Evolutionary conservation across 1,140 invertebrate species (phyloP).

Genomic region (Ctenoplectra terminalis): DNA sequence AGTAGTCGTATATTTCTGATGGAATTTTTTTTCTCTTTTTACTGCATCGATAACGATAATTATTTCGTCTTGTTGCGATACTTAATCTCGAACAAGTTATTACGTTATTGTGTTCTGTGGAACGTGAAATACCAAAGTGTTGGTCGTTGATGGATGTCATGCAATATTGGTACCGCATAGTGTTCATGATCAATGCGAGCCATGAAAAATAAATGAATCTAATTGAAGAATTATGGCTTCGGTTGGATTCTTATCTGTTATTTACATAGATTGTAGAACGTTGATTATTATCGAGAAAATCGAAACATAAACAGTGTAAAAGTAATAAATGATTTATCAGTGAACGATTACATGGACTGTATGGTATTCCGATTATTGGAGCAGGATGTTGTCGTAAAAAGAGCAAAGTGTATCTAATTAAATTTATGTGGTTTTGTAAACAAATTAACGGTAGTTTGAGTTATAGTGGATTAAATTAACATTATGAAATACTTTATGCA

Average conservation of each 20-base stretch:
- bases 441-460: not conserved
- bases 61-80: not conserved
- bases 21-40: no score
- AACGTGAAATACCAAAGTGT: not conserved
- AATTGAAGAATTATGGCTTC: not conserved
- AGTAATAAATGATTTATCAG: not conserved
- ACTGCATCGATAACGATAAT: slow-evolving; percentile 8
- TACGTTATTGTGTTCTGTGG: not conserved
- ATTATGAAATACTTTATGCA: not conserved
- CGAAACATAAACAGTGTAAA: not conserved
- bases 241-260: not conserved
- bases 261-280: not conserved
- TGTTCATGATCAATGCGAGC: not conserved
- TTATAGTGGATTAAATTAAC: not conserved
- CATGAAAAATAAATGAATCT: not conserved
- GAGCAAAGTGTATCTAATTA: not conserved
- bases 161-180: not conserved
- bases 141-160: not conserved
- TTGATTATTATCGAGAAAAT: not conserved
- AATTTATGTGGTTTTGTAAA: not conserved
- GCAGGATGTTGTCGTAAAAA: not conserved
- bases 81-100: not conserved
- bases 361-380: not conserved
- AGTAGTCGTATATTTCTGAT: no score
- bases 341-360: not conserved